Evolutionary conservation across 2,888 invertebrate genomes (phyloP).

Genomic region (Drosophila nr. fundita): DNA sequence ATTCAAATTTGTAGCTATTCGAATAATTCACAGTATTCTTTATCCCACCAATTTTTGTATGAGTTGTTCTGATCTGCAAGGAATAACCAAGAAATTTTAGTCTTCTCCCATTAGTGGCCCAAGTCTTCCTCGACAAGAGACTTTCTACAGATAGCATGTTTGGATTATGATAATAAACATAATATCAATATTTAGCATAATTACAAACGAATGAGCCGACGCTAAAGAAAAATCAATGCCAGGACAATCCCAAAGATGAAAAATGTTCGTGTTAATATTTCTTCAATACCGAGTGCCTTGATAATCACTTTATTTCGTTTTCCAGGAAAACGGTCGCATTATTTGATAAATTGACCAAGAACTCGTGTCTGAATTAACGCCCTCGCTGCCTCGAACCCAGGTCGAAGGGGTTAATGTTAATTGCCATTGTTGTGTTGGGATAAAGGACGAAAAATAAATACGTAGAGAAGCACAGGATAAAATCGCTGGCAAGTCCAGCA

Average conservation of each 20-base stretch:
- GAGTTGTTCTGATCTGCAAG: not conserved
- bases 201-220: slow-evolving; percentile 53
- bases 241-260: slow-evolving; percentile 15
- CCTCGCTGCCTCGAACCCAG: slow-evolving; percentile 51
- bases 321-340: slow-evolving; percentile 64
- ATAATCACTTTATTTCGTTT: slow-evolving; percentile 72
- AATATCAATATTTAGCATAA: slow-evolving; percentile 64
- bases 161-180: slow-evolving; percentile 15
- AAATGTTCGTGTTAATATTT: slow-evolving; percentile 10
- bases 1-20: not conserved
- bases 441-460: slow-evolving; percentile 18
- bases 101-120: no score
- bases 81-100: not conserved
- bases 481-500: slow-evolving; percentile 26
- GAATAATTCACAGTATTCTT: not conserved
- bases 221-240: slow-evolving; percentile 22
- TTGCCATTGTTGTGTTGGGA: slow-evolving; percentile 53
- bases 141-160: not conserved
- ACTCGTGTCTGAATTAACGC: slow-evolving; percentile 81
- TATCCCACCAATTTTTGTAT: not conserved
- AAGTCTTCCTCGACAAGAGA: not conserved
- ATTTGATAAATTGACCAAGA: slow-evolving; percentile 78
- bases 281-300: slow-evolving; percentile 26
- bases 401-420: slow-evolving; percentile 73
- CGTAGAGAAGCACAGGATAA: slow-evolving; percentile 25